Percentiles rank a stretch among this genome's conserved stretches.
phyloP scores from a whole-genome alignment of 2,888 invertebrate genomes.

The Phortica magna region DNA sequence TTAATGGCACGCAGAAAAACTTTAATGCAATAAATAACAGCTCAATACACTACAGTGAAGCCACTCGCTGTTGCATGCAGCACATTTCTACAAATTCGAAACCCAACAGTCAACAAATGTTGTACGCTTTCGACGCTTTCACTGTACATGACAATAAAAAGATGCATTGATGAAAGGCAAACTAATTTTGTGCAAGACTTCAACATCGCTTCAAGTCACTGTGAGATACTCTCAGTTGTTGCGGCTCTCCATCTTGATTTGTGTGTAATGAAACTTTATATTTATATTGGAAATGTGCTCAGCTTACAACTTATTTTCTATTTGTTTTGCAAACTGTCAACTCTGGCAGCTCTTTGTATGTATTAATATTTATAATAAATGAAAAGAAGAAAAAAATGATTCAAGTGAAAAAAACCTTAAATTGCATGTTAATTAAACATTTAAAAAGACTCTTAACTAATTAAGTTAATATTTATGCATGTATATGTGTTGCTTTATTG shows the following conservation, averaged over 20 bases:
- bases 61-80: neutral
- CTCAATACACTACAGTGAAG: no score
- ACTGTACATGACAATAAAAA: neutral
- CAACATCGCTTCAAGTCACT: neutral
- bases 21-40: no score
- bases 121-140: no score
- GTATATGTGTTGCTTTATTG: conserved; percentile 36
- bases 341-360: no score
- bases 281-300: no score
- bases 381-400: conserved; percentile 48
- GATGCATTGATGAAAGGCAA: neutral
- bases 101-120: no score
- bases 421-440: neutral
- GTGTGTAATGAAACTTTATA: no score
- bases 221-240: no score
- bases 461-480: conserved; percentile 50
- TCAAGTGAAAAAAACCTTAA: neutral
- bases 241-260: no score
- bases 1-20: no score
- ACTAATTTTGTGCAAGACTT: neutral
- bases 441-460: conserved; percentile 50
- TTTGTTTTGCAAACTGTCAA: neutral
- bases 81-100: neutral
- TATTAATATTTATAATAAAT: conserved; percentile 10
- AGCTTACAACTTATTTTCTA: neutral